phyloP scores from a whole-genome alignment of 2,113 vertebrate genomes.

The Chaetorhynchus papuensis region DNA sequence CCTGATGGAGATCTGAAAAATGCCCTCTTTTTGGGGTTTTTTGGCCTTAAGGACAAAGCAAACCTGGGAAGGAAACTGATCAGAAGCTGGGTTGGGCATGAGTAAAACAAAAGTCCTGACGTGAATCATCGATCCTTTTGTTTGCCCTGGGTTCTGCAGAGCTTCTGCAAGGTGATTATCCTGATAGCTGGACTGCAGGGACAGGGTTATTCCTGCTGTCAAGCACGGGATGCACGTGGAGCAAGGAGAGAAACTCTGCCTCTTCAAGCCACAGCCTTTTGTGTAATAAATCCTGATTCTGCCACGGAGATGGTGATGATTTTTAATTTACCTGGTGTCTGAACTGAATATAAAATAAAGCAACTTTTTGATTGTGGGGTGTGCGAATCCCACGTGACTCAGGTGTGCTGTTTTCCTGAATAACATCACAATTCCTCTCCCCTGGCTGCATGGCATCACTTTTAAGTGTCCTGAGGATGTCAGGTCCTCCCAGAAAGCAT shows the following conservation, averaged over 20 bases:
- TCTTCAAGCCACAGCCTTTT: background rate
- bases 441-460: background rate
- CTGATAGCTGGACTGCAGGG: background rate
- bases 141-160: background rate
- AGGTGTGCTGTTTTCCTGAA: background rate
- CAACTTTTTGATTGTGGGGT: background rate
- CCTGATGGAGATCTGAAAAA: background rate
- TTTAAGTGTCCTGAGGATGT: background rate
- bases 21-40: background rate
- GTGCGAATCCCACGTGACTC: background rate
- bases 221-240: background rate
- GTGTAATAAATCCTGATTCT: background rate
- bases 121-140: background rate
- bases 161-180: background rate
- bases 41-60: background rate
- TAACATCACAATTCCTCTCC: background rate
- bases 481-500: background rate
- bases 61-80: background rate
- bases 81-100: background rate
- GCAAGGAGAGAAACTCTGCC: background rate
- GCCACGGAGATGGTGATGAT: background rate
- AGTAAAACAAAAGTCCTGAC: background rate
- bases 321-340: background rate
- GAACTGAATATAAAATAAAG: background rate
- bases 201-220: background rate